phyloP scores from a whole-genome alignment of 2,113 vertebrate species.

The Crocuta crocuta region DNA sequence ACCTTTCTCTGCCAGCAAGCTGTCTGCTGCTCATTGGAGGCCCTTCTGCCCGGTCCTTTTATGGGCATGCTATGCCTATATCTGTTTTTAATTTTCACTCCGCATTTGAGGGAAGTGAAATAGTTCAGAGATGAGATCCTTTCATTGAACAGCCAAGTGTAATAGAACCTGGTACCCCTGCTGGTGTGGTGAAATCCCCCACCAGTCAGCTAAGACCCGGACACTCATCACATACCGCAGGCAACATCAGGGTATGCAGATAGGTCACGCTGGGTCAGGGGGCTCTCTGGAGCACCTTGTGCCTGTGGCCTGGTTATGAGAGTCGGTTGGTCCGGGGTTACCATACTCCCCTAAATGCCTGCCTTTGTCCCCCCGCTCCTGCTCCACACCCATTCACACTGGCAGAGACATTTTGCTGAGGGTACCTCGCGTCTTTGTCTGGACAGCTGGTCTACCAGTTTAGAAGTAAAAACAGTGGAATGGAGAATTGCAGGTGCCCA shows the following conservation, averaged over 20 bases:
- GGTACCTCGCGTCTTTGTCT: neutral
- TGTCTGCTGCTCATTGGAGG: neutral
- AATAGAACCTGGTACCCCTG: conserved; percentile 41
- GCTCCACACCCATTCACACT: neutral
- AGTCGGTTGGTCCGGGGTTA: neutral
- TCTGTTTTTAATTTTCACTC: conserved; percentile 73
- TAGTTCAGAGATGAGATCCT: conserved; percentile 75
- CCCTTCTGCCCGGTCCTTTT: conserved; percentile 47
- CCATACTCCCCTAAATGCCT: neutral
- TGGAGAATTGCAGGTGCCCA: neutral
- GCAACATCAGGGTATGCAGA: accelerated
- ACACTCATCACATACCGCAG: neutral
- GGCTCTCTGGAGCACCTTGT: neutral
- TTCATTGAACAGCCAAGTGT: conserved; percentile 1
- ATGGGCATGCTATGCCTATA: conserved; percentile 46
- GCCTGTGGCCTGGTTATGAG: neutral
- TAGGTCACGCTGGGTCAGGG: neutral
- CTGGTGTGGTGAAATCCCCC: conserved; percentile 43
- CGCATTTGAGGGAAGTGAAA: conserved; percentile 58
- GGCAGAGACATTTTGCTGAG: neutral
- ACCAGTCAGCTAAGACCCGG: conserved; percentile 15
- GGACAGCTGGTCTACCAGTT: neutral
- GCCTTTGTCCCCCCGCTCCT: neutral
- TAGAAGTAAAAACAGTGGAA: neutral
- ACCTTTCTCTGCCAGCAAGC: neutral